Base-by-base conservation (phyloP, 2,113 vertebrate genomes). In the Micronisus gabar region DNA sequence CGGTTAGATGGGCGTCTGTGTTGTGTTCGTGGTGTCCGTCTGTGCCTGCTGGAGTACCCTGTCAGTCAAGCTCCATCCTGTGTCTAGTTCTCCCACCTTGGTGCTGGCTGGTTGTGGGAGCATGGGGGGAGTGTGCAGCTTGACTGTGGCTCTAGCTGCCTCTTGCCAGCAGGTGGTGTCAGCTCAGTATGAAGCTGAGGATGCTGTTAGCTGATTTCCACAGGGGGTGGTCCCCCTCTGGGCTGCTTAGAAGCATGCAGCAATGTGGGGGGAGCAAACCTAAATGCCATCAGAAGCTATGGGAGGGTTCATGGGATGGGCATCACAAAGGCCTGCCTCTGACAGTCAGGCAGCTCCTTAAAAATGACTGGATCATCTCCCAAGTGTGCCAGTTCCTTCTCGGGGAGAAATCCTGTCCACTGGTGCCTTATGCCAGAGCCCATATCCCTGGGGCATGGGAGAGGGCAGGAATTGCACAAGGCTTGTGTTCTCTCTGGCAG, bases 1-100 rank as follows among this genome's bases (percentile, higher is more conserved):
- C 98, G 98, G 98, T 99, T 96, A 94, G 98, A 97, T 94, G 95
- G 86, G 78, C 21, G 7, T 96, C 79, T 91, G 68, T 97, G 88
- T 94, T 9, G 15, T 92, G 94, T 91, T 56, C 1, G 26, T 97
- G 61, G 41, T 95, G 95, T 97, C 45, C 30, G 83, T 84, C 81
- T 5, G 29, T 95, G 71, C 55, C 67, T 1, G 1, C 59, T 65
- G 75, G 30, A 68, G 36, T 53, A 8, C 52, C 41, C 45, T 78
- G 55, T 29, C 93, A 47, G 16, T 58, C 88, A 22, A 81, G 27
- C 59, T 65, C 29, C 83, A 58, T 86, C 58, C 55, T 48, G 34
- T 56, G 80, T 75, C 50, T 79, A 13, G 59, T 66, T 55, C n/a
- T 92, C 47, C 68, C 56, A 38, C 55, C 45, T 56, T 26, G 80